Percentiles rank a stretch among this genome's conserved stretches.
phyloP scores from a whole-genome alignment of 2,888 invertebrate species.

The Cephus spinipes region DNA sequence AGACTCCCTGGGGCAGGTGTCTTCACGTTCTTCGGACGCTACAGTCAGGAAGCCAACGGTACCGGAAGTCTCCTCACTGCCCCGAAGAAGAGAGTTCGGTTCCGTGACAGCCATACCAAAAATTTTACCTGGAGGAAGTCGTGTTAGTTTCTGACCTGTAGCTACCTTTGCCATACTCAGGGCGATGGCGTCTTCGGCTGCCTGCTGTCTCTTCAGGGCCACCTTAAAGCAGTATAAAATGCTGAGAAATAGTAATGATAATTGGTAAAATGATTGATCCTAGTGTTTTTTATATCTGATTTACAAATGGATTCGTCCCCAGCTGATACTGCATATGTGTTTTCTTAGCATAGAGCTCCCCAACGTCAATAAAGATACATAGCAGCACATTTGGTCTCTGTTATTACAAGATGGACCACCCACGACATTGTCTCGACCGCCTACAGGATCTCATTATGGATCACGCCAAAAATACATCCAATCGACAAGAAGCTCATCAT shows the following conservation, averaged over 20 bases:
- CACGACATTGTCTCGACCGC: slow-evolving; percentile 37
- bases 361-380: slow-evolving; percentile 44
- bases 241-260: background rate
- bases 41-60: background rate
- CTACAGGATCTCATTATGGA: background rate
- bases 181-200: slow-evolving; percentile 96
- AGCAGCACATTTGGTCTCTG: slow-evolving; percentile 47
- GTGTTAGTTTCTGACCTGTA: slow-evolving; percentile 78
- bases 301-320: slow-evolving; percentile 42
- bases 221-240: slow-evolving; percentile 72
- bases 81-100: slow-evolving; percentile 69
- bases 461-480: background rate
- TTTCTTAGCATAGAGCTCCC: slow-evolving; percentile 31
- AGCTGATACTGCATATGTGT: slow-evolving; percentile 35
- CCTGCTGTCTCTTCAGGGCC: slow-evolving; percentile 95
- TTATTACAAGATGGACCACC: slow-evolving; percentile 50
- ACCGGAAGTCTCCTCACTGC: background rate
- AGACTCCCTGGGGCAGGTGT: background rate
- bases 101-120: slow-evolving; percentile 89
- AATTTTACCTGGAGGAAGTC: slow-evolving; percentile 90
- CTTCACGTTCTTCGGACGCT: background rate
- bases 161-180: slow-evolving; percentile 89
- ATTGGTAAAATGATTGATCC: background rate
- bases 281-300: background rate
- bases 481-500: background rate